phyloP scores from a whole-genome alignment of 2,113 vertebrate species.

The Cettia cetti region DNA sequence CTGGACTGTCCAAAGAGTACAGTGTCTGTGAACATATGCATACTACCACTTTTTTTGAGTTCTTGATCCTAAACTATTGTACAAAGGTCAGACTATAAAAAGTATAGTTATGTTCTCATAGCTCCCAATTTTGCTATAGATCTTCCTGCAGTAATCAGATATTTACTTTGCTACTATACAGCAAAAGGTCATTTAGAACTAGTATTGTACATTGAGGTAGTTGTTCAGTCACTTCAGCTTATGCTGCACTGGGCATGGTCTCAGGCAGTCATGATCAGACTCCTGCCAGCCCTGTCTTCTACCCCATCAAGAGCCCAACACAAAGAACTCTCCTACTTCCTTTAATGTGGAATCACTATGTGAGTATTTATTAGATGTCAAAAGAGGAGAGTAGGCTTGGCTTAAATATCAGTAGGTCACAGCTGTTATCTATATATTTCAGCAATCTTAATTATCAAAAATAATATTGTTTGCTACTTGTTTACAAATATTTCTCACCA shows the following conservation, averaged over 20 bases:
- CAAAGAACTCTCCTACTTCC: not conserved
- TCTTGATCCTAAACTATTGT: not conserved
- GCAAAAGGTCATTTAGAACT: not conserved
- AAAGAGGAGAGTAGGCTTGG: not conserved
- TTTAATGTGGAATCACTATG: rapidly evolving
- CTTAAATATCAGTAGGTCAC: not conserved
- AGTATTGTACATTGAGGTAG: not conserved
- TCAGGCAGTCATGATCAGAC: not conserved
- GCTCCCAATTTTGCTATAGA: not conserved
- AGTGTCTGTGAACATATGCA: not conserved
- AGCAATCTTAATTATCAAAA: not conserved
- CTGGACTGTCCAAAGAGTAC: not conserved
- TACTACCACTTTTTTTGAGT: not conserved
- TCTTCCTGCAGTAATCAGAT: not conserved
- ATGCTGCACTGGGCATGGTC: not conserved
- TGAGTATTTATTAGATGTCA: not conserved
- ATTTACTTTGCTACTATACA: not conserved
- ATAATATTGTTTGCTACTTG: not conserved
- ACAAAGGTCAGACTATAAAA: not conserved
- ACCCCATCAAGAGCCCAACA: too few relatives aligned
- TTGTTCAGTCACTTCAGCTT: not conserved
- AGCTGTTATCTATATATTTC: not conserved
- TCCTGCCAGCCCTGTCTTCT: not conserved
- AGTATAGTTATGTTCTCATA: not conserved
- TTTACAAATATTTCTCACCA: not conserved